phyloP scores from a whole-genome alignment of 2,113 vertebrate genomes.

The Paralichthys olivaceus region DNA sequence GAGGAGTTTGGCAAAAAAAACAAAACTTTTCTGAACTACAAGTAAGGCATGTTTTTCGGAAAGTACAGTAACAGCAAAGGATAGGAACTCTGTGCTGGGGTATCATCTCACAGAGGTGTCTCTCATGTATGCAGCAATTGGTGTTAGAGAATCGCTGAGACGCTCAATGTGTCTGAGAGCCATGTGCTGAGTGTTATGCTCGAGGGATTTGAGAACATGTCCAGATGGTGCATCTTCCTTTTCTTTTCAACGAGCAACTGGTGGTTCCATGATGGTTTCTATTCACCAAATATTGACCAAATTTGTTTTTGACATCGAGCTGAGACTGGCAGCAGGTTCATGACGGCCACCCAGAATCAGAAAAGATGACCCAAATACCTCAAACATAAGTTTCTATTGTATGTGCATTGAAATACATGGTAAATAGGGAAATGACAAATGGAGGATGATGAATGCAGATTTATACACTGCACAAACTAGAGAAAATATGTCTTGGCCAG shows the following conservation, averaged over 20 bases:
- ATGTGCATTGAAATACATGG: not conserved
- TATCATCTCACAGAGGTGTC: slow-evolving; percentile 61
- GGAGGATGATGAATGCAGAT: no score
- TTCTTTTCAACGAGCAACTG: slow-evolving; percentile 49
- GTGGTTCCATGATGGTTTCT: slow-evolving; percentile 44
- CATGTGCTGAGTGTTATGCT: slow-evolving; percentile 66
- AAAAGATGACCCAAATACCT: no score
- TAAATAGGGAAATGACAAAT: not conserved
- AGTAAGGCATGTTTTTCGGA: slow-evolving; percentile 49
- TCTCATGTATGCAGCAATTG: slow-evolving; percentile 62
- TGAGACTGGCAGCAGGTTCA: not conserved
- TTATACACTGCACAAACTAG: no score
- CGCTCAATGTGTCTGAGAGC: slow-evolving; percentile 51
- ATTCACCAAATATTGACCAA: slow-evolving; percentile 16
- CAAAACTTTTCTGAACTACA: slow-evolving; percentile 59
- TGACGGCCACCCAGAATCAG: not conserved
- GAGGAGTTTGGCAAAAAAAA: slow-evolving; percentile 55
- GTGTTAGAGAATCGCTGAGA: slow-evolving; percentile 65
- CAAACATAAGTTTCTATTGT: not conserved
- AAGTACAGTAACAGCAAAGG: slow-evolving; percentile 59
- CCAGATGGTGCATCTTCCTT: slow-evolving; percentile 65
- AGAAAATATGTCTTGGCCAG: no score
- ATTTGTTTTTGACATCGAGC: slow-evolving; percentile 17
- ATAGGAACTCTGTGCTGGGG: slow-evolving; percentile 55
- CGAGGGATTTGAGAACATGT: slow-evolving; percentile 60